Base-by-base conservation (phyloP, 2,113 vertebrate genomes). In the Python bivittatus region DNA sequence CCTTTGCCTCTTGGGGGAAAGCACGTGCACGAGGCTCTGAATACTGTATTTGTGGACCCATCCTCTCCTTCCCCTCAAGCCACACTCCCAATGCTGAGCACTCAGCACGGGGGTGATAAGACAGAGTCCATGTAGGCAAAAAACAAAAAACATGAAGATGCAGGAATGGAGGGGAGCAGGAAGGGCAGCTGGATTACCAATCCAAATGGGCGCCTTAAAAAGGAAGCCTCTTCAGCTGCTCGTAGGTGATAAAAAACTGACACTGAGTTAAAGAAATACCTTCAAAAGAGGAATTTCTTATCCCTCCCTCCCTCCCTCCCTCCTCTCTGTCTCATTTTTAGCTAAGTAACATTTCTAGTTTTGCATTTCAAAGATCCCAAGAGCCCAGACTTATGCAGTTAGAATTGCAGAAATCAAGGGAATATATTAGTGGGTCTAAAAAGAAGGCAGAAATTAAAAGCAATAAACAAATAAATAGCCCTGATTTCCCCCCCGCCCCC, bases 171-270 rank as follows among this genome's bases (percentile, higher is more conserved):
- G 94, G 64, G 88, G 48, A 57, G 91, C 29, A 38, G 93, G 93
- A 64, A 93, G 38, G 95, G 0, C 54, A 95, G 94, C 91, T 94
- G 93, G 53, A 88, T 86, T 83, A 17, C 84, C 94, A 90, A 84
- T 23, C 0, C 48, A 29, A 92, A 85, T 1, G 90, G 44, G 93
- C 91, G 38, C 92, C 88, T 98, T 98, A 99, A 96, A 99, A 98
- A 0, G 98, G 98, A 90, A 99, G 98, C 88, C 99, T 99, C 97
- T 99, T 99, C 97, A 99, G 93, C 97, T 99, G 99, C 97, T 99
- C 99, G 0, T 98, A 99, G 0, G 99, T 99, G 96, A 99, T 99
- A 98, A 99, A 99, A 98, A 99, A 99, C 99, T 99, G 98, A 93
- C 48, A 23, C 72, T 5, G 11, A 20, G 0, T 97, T 99, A 96